Conservation (phyloP, 2,888 invertebrate species). For the Harpalus rubripes region DNA sequence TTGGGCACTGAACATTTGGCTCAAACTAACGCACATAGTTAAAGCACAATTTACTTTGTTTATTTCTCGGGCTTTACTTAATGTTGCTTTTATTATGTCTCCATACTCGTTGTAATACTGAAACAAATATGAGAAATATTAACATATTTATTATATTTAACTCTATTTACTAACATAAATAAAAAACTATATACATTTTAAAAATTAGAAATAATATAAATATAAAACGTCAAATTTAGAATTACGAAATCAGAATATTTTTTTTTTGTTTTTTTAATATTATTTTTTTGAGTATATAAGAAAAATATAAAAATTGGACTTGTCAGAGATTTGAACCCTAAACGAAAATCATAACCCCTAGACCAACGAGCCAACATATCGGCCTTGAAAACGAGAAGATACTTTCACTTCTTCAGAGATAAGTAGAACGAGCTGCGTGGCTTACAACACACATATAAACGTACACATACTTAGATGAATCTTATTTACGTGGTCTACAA, state of each 20-base stretch:
- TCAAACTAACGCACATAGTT: conserved; percentile 95
- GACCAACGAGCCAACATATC: conserved; percentile 82
- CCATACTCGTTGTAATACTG: conserved; percentile 98
- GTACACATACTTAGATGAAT: not conserved
- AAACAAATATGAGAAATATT: conserved; percentile 69
- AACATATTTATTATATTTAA: no score
- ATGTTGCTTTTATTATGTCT: conserved; percentile 97
- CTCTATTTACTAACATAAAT: no score
- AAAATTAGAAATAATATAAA: no score
- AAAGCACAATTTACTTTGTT: conserved; percentile 97
- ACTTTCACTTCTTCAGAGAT: conserved; percentile 23
- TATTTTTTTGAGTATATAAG: not conserved
- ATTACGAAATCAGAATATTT: no score
- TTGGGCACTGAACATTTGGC: conserved; percentile 90
- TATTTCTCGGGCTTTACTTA: conserved; percentile 98
- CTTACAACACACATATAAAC: not conserved
- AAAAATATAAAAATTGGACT: conserved; percentile 75
- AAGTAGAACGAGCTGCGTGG: not conserved
- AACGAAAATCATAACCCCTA: conserved; percentile 86
- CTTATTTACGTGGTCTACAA: not conserved
- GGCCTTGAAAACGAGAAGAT: not conserved
- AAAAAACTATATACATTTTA: no score
- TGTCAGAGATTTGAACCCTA: conserved; percentile 82
- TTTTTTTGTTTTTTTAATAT: no score
- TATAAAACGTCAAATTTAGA: no score